Evolutionary conservation across 2,797 vertebrate species (phyloP), one percentile per base, ranked within the genome.

Genomic region (Rhincodon typus): DNA sequence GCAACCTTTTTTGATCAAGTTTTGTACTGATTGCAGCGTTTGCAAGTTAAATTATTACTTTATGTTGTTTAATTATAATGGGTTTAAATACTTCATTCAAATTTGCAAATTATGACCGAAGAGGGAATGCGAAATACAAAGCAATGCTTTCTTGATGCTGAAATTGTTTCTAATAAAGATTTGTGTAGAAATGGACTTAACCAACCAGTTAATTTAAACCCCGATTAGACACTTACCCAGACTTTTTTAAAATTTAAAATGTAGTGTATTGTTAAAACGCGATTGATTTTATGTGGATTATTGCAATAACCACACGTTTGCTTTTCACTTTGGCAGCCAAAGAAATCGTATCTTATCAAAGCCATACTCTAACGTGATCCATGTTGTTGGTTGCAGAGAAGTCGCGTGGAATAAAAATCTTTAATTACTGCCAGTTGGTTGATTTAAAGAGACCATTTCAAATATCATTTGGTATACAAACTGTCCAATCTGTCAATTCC

Each of bases 401-500:
- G 66, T 93, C 90, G n/a, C 90, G n/a, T 93, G 38, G 66, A 93
- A 67, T 25, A 93, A 50, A 27, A 17, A 6, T 6, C 50, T 72
- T 95, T 77, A 72, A 94, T 53, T 95, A 50, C 69, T 72, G 38
- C 15, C 25, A 34, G 30, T 77, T 46, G 10, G 38, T 72, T n/a
- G 70, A 72, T 74, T 53, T 72, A 95, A 72, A 74, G 70, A 77
- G 42, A 34, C 50, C 5, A 50, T 72, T 72, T 74, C 69, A 72
- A 94, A 74, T 50, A 50, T 53, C 69, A 50, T 34, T 74, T 53
- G 69, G 70, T 3, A 34, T 46, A 12, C 23, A 34, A 70, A 53
- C 69, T 53, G 67, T 21, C 38, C 42, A 50, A 53, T 94, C 69
- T 95, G 46, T 95, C 69, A 95, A 30, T 95, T 95, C 69, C 42